These are phyloP conservation scores for Monochamus alternatus DNA, from an alignment of 2,888 invertebrate genomes.

Conservation along the genomic window DNA sequence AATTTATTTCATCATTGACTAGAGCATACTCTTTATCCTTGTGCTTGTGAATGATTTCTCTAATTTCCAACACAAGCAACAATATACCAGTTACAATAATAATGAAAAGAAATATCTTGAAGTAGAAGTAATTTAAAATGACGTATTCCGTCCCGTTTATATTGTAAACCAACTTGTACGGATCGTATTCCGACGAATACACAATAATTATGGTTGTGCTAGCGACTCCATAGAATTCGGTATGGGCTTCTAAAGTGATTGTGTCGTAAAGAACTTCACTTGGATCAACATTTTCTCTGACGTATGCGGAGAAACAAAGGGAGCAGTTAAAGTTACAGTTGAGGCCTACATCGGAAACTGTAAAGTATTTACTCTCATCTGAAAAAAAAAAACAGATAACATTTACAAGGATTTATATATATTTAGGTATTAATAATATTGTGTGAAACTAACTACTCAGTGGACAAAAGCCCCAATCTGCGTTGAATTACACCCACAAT, in stretches of 20 bases:
- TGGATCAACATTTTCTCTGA: conserved; percentile 10
- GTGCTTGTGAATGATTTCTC: conserved; percentile 42
- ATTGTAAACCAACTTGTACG: conserved; percentile 38
- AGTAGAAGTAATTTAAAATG: conserved; percentile 53
- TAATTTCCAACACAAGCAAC: conserved; percentile 50
- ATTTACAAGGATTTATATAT: too few relatives aligned
- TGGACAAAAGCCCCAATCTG: too few relatives aligned
- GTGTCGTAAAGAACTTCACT: conserved; percentile 33
- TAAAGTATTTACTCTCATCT: conserved; percentile 31
- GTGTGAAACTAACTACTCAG: too few relatives aligned
- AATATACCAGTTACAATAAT: conserved; percentile 43
- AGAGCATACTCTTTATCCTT: conserved; percentile 21
- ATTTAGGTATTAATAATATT: too few relatives aligned
- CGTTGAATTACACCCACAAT: too few relatives aligned
- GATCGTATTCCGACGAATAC: conserved; percentile 27
- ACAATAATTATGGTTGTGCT: conserved; percentile 38
- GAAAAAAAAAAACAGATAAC: conserved; percentile 16
- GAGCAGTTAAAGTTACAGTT: conserved; percentile 17
- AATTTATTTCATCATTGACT: conserved; percentile 16
- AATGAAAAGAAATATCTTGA: conserved; percentile 48
- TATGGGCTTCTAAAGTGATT: conserved; percentile 37
- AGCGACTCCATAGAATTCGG: conserved; percentile 22
- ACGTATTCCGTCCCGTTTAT: conserved; percentile 49
- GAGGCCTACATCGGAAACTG: not conserved
- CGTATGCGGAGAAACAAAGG: conserved; percentile 28